phyloP scores from a whole-genome alignment of 2,113 vertebrate species.

The Poeciliopsis prolifica region DNA sequence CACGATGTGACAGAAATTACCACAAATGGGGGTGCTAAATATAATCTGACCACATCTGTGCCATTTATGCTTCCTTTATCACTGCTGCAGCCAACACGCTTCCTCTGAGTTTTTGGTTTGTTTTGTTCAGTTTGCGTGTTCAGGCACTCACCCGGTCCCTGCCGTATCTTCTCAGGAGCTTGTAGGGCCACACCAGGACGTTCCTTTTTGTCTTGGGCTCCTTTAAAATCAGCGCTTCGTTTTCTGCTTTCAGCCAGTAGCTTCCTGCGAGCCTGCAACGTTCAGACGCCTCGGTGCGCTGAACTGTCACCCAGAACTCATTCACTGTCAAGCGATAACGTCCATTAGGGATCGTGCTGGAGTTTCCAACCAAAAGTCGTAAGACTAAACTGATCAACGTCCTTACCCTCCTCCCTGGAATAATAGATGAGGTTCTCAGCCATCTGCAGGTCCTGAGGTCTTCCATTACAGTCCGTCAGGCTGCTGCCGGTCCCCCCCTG shows the following conservation, averaged over 20 bases:
- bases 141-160: conserved; percentile 87
- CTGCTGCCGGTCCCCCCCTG: conserved; percentile 70
- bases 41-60: conserved; percentile 17
- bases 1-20: conserved; percentile 14
- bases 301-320: conserved; percentile 90
- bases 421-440: conserved; percentile 94
- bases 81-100: not conserved
- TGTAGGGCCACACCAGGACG: conserved; percentile 90
- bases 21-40: not conserved
- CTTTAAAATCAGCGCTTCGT: conserved; percentile 83
- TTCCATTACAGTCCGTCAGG: conserved; percentile 61
- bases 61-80: conserved; percentile 2
- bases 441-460: conserved; percentile 86
- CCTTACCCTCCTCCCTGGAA: conserved; percentile 90
- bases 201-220: conserved; percentile 80
- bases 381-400: not conserved
- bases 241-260: conserved; percentile 89
- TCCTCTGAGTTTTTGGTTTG: not conserved
- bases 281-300: conserved; percentile 91
- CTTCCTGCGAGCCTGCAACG: conserved; percentile 85
- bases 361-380: not conserved
- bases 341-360: not conserved
- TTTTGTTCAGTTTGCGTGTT: not conserved
- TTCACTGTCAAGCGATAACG: conserved; percentile 71
- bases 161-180: conserved; percentile 93